Percentiles rank a stretch among this genome's conserved stretches.
phyloP scores from a whole-genome alignment of 2,797 vertebrate genomes.

The Mus spretus region DNA sequence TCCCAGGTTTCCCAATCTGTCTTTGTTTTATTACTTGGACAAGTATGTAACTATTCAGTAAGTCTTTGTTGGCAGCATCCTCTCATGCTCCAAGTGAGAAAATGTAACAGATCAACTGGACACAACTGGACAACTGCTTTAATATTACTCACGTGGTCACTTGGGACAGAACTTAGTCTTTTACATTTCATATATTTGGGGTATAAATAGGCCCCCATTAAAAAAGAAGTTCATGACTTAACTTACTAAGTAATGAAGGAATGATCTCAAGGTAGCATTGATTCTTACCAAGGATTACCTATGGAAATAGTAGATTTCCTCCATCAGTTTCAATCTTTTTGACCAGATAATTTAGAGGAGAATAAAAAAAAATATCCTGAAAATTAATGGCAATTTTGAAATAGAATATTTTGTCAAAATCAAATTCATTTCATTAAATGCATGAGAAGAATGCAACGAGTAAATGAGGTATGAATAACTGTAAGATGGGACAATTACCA shows the following conservation, averaged over 20 bases:
- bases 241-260: not conserved
- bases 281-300: conserved; percentile 5
- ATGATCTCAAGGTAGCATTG: not conserved
- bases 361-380: conserved; percentile 78
- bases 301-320: not conserved
- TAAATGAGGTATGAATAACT: conserved; percentile 96
- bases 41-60: not conserved
- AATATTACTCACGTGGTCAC: not conserved
- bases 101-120: not conserved
- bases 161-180: not conserved
- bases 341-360: conserved; percentile 78
- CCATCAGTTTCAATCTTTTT: conserved; percentile 75
- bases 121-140: conserved; percentile 3
- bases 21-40: conserved; percentile 2
- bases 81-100: conserved; percentile 1
- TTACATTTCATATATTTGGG: conserved; percentile 44
- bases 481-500: conserved; percentile 97
- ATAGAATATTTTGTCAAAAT: conserved; percentile 91
- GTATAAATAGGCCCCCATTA: not conserved
- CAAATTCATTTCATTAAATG: conserved; percentile 91
- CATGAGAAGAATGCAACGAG: conserved; percentile 93
- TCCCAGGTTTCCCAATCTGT: conserved; percentile 17
- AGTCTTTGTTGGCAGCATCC: not conserved
- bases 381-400: conserved; percentile 89
- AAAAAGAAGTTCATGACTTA: not conserved